phyloP scores from a whole-genome alignment of 2,113 vertebrate species.

The Pygathrix nemaeus region DNA sequence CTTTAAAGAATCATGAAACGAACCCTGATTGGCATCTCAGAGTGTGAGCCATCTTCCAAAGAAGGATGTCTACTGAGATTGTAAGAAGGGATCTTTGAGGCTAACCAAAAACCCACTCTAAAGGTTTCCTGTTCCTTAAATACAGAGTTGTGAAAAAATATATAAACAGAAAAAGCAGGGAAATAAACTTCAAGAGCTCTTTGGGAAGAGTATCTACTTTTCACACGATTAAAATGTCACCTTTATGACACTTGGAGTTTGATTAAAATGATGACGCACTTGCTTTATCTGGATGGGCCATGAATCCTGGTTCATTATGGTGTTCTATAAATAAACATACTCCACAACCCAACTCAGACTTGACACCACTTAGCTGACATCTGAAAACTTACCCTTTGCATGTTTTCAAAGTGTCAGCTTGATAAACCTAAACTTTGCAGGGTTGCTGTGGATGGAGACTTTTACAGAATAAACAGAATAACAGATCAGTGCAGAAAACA shows the following conservation, averaged over 20 bases:
- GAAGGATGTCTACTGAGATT: background rate
- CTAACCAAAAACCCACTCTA: background rate
- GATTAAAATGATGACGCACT: background rate
- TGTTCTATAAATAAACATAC: background rate
- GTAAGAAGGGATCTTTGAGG: background rate
- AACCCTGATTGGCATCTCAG: background rate
- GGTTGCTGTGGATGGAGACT: background rate
- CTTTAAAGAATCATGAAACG: background rate
- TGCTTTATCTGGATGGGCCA: background rate
- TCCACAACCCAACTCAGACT: background rate
- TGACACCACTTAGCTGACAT: background rate
- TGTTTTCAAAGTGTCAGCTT: slow-evolving; percentile 8
- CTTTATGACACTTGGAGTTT: background rate
- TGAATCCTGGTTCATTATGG: background rate
- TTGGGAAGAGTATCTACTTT: background rate
- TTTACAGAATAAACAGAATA: background rate
- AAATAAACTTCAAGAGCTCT: background rate
- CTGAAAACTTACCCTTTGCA: background rate
- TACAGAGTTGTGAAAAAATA: background rate
- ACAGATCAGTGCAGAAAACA: background rate
- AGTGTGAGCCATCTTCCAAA: background rate
- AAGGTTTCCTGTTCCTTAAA: background rate
- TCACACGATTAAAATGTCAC: background rate
- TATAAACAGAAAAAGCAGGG: background rate
- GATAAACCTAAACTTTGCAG: background rate